These are phyloP conservation scores for Rotaria socialis DNA, from an alignment of 2,888 invertebrate species.

Conservation along the genomic window DNA sequence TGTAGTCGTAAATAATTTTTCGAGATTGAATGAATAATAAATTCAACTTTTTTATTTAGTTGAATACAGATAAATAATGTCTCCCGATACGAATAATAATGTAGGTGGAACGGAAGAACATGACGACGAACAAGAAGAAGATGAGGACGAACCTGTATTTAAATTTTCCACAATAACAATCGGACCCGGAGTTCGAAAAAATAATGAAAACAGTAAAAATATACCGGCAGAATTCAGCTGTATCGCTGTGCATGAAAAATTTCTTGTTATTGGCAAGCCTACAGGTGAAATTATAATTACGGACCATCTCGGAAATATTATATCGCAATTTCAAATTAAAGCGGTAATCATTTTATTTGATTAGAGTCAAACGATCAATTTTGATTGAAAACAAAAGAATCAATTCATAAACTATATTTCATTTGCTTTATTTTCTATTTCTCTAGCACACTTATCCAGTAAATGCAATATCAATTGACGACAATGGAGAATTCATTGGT, in stretches of 20 bases:
- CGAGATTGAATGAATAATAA: neutral
- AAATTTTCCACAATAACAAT: neutral
- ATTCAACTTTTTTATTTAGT: neutral
- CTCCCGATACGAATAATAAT: neutral
- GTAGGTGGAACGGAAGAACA: neutral
- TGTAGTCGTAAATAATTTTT: neutral
- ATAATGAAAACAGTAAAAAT: neutral
- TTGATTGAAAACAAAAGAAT: neutral
- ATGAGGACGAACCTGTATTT: slow-evolving; percentile 5
- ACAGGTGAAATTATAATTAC: slow-evolving; percentile 21
- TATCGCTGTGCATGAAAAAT: slow-evolving; percentile 16
- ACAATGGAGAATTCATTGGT: slow-evolving; percentile 3
- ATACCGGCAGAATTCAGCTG: neutral
- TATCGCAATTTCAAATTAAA: slow-evolving; percentile 1
- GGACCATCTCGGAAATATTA: neutral
- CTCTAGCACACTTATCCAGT: slow-evolving; percentile 11
- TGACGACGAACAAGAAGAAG: neutral
- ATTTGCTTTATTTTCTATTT: too few species aligned
- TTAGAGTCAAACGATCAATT: too few species aligned
- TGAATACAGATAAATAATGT: neutral
- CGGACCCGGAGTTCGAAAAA: neutral
- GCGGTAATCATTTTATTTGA: neutral
- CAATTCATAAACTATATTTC: too few species aligned
- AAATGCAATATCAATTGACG: slow-evolving; percentile 21
- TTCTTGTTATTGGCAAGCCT: neutral